phyloP scores from a whole-genome alignment of 2,888 invertebrate species.

The Gymnoscelis rufifasciata region DNA sequence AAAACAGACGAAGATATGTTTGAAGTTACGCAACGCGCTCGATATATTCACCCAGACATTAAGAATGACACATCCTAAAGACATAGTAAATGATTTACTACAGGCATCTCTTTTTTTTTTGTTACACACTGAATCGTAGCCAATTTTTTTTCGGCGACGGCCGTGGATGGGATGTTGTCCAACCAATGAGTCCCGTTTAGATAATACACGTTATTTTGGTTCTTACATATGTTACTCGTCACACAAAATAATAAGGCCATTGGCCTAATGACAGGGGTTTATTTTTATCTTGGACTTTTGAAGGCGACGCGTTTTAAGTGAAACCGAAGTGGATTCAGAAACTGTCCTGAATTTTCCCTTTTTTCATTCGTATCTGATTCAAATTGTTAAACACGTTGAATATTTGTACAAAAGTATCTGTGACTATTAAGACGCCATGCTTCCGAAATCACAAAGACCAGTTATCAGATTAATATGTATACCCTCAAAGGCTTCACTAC shows the following conservation, averaged over 20 bases:
- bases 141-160: conserved; percentile 57
- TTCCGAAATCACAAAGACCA: no score
- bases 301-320: conserved; percentile 55
- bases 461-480: no score
- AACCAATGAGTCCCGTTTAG: conserved; percentile 64
- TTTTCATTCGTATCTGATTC: conserved; percentile 25
- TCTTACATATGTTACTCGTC: conserved; percentile 74
- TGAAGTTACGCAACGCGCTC: conserved; percentile 43
- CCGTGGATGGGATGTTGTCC: conserved; percentile 48
- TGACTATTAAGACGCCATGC: not conserved
- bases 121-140: conserved; percentile 57
- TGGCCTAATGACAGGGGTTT: conserved; percentile 74
- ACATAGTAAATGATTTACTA: conserved; percentile 60
- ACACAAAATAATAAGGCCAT: conserved; percentile 76
- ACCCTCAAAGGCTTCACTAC: no score
- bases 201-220: conserved; percentile 72
- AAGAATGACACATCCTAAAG: conserved; percentile 47
- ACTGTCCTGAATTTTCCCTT: conserved; percentile 35
- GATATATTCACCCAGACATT: conserved; percentile 43
- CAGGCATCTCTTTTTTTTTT: conserved; percentile 39
- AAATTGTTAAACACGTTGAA: conserved; percentile 6
- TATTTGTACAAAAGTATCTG: no score
- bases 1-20: conserved; percentile 35
- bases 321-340: conserved; percentile 38
- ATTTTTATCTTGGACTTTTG: conserved; percentile 62